Percentiles rank a stretch among this genome's conserved stretches.
Conservation (phyloP, 2,797 vertebrate species). For the Gephyroberyx darwinii region DNA sequence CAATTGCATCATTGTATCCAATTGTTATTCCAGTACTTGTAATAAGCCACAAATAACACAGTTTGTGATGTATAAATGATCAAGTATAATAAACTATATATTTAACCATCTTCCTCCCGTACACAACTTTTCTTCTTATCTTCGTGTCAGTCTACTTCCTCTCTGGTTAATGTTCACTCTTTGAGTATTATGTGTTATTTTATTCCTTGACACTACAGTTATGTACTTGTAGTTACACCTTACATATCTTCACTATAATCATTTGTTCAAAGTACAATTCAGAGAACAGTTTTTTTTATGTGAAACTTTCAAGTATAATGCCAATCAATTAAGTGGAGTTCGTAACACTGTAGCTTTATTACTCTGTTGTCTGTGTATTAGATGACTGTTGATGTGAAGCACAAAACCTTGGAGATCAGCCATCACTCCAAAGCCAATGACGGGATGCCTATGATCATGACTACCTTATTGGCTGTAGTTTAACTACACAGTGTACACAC, state of each 20-base stretch:
- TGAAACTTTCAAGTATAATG: constrained; percentile 63
- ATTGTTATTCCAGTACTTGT: constrained; percentile 77
- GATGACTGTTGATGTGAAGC: constrained; percentile 82
- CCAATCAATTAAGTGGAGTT: constrained; percentile 63
- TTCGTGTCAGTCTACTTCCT: constrained; percentile 63
- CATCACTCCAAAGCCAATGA: constrained; percentile 74
- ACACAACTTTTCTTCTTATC: constrained; percentile 72
- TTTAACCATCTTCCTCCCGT: constrained; percentile 81
- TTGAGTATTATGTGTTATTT: constrained; percentile 30
- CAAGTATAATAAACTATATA: constrained; percentile 85
- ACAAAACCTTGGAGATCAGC: constrained; percentile 80
- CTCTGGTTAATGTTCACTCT: constrained; percentile 46
- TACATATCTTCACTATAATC: constrained; percentile 50
- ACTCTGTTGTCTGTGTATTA: constrained; percentile 77
- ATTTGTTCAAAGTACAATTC: constrained; percentile 33
- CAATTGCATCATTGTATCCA: constrained; percentile 78
- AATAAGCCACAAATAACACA: constrained; percentile 75
- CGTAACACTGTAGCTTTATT: constrained; percentile 76
- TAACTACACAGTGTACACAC: constrained; percentile 50
- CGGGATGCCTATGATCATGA: constrained; percentile 59
- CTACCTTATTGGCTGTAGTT: constrained; percentile 69
- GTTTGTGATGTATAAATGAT: constrained; percentile 84
- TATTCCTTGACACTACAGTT: constrained; percentile 52
- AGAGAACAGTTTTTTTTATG: constrained; percentile 31
- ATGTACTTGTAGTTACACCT: constrained; percentile 50